phyloP scores from a whole-genome alignment of 2,888 invertebrate genomes.

The Gnatocerus cornutus region DNA sequence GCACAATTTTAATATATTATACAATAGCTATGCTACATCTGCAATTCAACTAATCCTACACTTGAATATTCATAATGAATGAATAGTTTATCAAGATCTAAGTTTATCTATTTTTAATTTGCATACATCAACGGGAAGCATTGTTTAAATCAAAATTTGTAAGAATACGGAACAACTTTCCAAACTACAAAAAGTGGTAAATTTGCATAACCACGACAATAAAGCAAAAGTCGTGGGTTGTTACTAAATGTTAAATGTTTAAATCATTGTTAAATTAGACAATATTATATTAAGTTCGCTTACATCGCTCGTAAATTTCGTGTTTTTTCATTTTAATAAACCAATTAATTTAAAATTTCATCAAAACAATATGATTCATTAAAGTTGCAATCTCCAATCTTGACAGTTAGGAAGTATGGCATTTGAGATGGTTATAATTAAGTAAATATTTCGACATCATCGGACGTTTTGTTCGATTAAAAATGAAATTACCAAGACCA shows the following conservation, averaged over 20 bases:
- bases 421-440: slow-evolving; percentile 22
- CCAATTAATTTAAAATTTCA: slow-evolving; percentile 30
- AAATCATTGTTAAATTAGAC: slow-evolving; percentile 29
- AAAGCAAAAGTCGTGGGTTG: slow-evolving; percentile 6
- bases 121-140: neutral
- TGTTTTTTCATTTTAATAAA: slow-evolving; percentile 20
- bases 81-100: neutral
- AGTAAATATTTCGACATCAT: slow-evolving; percentile 17
- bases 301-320: slow-evolving; percentile 9
- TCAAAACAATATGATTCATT: slow-evolving; percentile 30
- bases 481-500: slow-evolving; percentile 18
- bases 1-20: too few species aligned
- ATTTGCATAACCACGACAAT: slow-evolving; percentile 15
- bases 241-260: slow-evolving; percentile 11
- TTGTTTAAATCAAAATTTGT: slow-evolving; percentile 13
- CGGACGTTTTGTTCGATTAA: slow-evolving; percentile 16
- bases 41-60: neutral
- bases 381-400: slow-evolving; percentile 31
- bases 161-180: slow-evolving; percentile 11
- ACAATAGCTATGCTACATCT: neutral
- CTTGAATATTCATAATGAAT: neutral
- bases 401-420: slow-evolving; percentile 17
- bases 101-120: neutral
- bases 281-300: slow-evolving; percentile 6
- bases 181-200: slow-evolving; percentile 13